A percentile compares a stretch with the other conserved stretches of the same genome.
These are phyloP conservation scores for Cancer borealis DNA, from an alignment of 2,888 invertebrate species.

Conservation along the genomic window DNA sequence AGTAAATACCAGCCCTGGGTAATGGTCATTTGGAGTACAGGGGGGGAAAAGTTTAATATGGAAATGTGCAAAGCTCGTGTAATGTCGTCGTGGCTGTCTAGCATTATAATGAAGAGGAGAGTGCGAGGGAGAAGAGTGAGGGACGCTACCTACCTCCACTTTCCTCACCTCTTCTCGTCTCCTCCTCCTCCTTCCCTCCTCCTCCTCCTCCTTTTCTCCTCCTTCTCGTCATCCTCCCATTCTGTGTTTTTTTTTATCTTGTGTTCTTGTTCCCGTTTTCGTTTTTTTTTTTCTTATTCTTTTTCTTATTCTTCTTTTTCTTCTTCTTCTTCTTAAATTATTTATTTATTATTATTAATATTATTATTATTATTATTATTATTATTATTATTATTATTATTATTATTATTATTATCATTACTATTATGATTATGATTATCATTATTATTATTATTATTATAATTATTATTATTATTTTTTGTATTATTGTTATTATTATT, in stretches of 20 bases:
- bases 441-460: not conserved
- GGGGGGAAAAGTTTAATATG: conserved; percentile 42
- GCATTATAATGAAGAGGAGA: conserved; percentile 41
- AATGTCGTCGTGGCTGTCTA: conserved; percentile 45
- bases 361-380: not conserved
- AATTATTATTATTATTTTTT: not conserved
- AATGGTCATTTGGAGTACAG: conserved; percentile 41
- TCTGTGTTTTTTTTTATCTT: not conserved
- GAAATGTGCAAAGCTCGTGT: conserved; percentile 45
- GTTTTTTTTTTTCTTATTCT: not conserved
- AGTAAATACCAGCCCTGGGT: conserved; percentile 42
- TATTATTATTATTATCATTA: not conserved
- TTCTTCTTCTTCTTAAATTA: not conserved
- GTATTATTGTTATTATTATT: not conserved
- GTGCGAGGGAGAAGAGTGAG: not conserved
- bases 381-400: not conserved
- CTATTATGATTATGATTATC: not conserved
- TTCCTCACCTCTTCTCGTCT: not conserved
- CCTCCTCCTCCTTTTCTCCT: not conserved
- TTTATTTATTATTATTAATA: not conserved
- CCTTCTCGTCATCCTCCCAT: not conserved
- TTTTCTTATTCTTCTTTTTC: not conserved
- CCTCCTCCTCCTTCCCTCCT: not conserved
- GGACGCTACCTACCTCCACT: conserved; percentile 35
- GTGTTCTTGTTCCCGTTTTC: not conserved